Evolutionary conservation across 2,113 vertebrate species (phyloP), one percentile per base, ranked within the genome.

Genomic region (Nesogale talazaci): DNA sequence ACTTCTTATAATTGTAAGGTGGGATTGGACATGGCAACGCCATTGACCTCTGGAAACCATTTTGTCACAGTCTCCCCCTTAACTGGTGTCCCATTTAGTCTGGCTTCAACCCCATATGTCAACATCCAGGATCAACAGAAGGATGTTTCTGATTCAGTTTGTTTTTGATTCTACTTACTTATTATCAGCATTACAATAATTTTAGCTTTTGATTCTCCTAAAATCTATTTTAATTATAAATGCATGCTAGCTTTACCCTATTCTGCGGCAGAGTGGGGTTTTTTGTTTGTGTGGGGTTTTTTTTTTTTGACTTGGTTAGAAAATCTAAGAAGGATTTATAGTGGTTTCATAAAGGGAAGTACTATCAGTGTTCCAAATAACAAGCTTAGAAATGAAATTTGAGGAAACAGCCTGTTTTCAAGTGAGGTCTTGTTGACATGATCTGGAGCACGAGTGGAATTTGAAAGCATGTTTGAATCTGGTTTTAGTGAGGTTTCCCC

Each of bases 171-270:
- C 40, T 82, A 4, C 38, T 59, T 80, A 65, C 89, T 79, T 93
- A 42, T 79, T 93, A 42, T 38, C 17, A 75, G 29, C 10, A 75
- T 77, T 65, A 42, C 76, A 57, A 65, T 46, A 63, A 6, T 65
- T 46, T 80, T 57, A 52, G 17, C 10, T 79, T 79, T 1, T 4
- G 34, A 31, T 90, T 77, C 29, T 77, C 76, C 92, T 80, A 67
- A 93, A 89, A 92, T 79, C 31, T 29, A 38, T 40, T 93, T 92
- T 86, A 67, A 36, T 84, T 89, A 89, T 31, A 83, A 52, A 75
- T n/a, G 16, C 36, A 31, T 84, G 29, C 61, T 61, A 69, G 22
- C 59, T 90, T 14, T 75, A 0, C 65, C 83, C 0, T 65, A n/a
- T 42, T 90, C 56, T 36, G 70, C 89, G 31, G 42, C 36, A 78